Percentiles rank a stretch among this genome's conserved stretches.
Conservation (phyloP, 1,140 invertebrate species). For the Schmidtea mediterranea region DNA sequence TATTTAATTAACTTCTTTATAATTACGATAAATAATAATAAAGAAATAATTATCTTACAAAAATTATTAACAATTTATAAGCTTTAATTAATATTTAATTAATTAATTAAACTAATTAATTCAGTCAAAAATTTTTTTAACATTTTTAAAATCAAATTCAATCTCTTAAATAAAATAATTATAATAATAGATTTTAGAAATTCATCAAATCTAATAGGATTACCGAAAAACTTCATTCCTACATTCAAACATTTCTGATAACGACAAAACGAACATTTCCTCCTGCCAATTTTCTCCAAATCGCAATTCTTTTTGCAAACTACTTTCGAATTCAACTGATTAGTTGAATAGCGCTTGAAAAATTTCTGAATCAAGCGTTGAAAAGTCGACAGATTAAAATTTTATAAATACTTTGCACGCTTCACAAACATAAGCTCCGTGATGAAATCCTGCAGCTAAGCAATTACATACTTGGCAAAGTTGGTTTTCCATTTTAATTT, state of each 20-base stretch:
- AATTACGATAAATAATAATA: no score
- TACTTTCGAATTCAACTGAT: background rate
- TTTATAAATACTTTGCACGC: conserved; percentile 29
- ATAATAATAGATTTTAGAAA: no score
- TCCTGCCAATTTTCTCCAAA: conserved; percentile 77
- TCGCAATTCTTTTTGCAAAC: conserved; percentile 34
- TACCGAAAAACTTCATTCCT: conserved; percentile 66
- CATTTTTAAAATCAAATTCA: no score
- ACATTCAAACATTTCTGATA: conserved; percentile 63
- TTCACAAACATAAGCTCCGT: conserved; percentile 26
- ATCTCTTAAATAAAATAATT: no score
- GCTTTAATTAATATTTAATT: no score
- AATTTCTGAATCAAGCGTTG: background rate
- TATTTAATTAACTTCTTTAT: no score
- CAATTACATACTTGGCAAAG: conserved; percentile 24
- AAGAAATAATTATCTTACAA: no score
- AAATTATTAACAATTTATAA: no score
- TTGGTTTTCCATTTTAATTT: background rate
- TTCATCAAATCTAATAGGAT: background rate
- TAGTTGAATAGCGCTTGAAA: background rate
- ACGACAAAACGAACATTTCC: conserved; percentile 70
- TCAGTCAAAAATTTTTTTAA: no score
- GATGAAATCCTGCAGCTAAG: conserved; percentile 24
- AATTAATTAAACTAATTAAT: no score
- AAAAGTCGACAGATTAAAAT: conserved; percentile 5